Evolutionary conservation across 2,797 vertebrate species (phyloP).

Genomic region (Lophius americanus): DNA sequence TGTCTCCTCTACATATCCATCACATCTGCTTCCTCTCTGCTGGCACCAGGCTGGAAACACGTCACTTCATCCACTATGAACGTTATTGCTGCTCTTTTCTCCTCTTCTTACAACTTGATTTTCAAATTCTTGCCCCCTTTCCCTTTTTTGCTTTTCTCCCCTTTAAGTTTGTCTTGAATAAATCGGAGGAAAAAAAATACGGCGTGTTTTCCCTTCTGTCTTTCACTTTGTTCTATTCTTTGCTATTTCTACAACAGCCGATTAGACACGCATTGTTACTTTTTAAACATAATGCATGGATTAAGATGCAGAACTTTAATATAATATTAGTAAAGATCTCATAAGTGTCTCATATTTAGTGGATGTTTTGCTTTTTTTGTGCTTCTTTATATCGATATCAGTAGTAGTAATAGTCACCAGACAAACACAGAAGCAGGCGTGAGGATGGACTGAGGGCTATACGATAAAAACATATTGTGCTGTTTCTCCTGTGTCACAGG

Average conservation of each 20-base stretch:
- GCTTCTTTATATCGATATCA: no score
- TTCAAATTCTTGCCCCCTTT: no score
- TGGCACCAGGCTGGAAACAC: constrained; percentile 1
- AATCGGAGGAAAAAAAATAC: not conserved
- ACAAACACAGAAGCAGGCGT: no score
- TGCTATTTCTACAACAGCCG: not conserved
- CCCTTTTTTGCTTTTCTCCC: not conserved
- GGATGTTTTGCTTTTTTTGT: no score
- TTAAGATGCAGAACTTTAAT: not conserved
- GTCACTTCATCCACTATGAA: not conserved
- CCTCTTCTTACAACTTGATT: not conserved
- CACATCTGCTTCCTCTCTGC: constrained; percentile 6
- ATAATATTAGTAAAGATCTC: no score
- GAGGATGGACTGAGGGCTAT: no score
- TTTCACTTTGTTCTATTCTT: not conserved
- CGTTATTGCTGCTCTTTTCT: not conserved
- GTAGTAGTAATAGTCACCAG: no score
- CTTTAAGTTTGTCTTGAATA: constrained; percentile 11
- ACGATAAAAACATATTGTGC: no score
- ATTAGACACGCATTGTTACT: not conserved
- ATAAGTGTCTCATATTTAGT: no score
- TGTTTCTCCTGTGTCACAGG: no score
- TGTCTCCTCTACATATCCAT: not conserved
- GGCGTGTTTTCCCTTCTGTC: constrained; percentile 3
- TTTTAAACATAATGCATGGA: no score